Evolutionary conservation across 1,140 invertebrate species (phyloP), one percentile per base, ranked within the genome.

Genomic region (Cyclargus thomasi): DNA sequence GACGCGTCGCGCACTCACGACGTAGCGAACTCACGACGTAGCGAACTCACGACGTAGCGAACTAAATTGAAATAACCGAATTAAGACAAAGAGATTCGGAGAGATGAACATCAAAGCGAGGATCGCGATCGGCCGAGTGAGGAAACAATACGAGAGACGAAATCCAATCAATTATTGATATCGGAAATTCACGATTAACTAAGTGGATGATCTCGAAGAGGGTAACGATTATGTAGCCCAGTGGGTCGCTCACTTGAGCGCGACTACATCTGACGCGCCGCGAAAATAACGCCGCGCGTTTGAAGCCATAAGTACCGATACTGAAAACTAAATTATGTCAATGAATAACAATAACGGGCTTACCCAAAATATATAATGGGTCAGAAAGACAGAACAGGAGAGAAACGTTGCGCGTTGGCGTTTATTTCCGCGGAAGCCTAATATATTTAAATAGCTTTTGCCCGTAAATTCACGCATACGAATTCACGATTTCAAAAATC

Each of bases 151-250:
- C 39, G 39, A 11, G 39, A 47, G 39, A 59, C 18, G 20, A 59
- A 59, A 20, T 59, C 55, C 55, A 59, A 59, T 59, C 55, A 59
- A 20, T 59, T 59, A 59, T 17, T 21, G 55, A 47, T 18, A 11
- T 20, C 10, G 17, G 55, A 20, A 20, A 21, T 59, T 59, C 17
- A 11, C 7, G 17, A 59, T 59, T 20, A 59, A 59, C 18, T 59
- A 20, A 20, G 55, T 20, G 55, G 17, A 20, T 59, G 20, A 11
- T 59, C 20, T 17, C 55, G 10, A 20, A 11, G 8, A 20, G 55
- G 55, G 10, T 59, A 21, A 59, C 55, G 21, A 59, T 59, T 59
- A 59, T 59, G 55, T 59, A 11, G 11, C 10, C 20, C 55, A 59
- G 55, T 20, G 55, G 18, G 55, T 11, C 20, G 55, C 39, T 11